Percentiles rank a stretch among this genome's conserved stretches.
These are phyloP conservation scores for Pachliopta kotzebuea DNA, from an alignment of 2,888 invertebrate genomes.

Conservation along the genomic window DNA sequence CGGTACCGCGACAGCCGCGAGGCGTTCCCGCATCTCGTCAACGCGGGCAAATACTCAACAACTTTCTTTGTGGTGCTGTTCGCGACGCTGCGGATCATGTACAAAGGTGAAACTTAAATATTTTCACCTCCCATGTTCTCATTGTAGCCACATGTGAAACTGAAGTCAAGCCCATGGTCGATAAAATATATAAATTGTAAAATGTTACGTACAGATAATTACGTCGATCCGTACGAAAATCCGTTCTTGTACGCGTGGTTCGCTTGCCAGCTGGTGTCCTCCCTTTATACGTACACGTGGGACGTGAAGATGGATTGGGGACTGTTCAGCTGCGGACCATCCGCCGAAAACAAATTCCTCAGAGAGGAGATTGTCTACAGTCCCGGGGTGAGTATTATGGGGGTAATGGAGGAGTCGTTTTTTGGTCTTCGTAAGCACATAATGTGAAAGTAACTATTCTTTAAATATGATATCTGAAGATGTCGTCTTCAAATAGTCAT, in stretches of 20 bases:
- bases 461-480: too few species aligned
- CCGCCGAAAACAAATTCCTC: constrained; percentile 92
- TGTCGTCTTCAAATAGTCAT: too few species aligned
- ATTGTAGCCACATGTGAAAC: constrained; percentile 23
- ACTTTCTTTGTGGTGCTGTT: constrained; percentile 97
- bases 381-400: constrained; percentile 83
- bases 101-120: constrained; percentile 45
- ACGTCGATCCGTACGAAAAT: constrained; percentile 84
- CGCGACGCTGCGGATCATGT: constrained; percentile 84
- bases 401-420: too few species aligned
- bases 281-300: constrained; percentile 98
- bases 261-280: constrained; percentile 89
- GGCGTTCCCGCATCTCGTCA: constrained; percentile 97
- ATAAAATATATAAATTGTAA: not conserved
- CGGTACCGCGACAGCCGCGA: constrained; percentile 97
- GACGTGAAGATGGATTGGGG: constrained; percentile 99
- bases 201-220: constrained; percentile 64
- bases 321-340: constrained; percentile 91
- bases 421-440: too few species aligned
- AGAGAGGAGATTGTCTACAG: constrained; percentile 98
- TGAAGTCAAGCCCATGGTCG: not conserved
- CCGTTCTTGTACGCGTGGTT: constrained; percentile 96
- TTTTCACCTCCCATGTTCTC: too few species aligned
- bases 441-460: too few species aligned
- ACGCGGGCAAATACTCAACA: constrained; percentile 98